A percentile compares a stretch with the other conserved stretches of the same genome.
Conservation (phyloP, 2,113 vertebrate species). For the Chionomys nivalis region DNA sequence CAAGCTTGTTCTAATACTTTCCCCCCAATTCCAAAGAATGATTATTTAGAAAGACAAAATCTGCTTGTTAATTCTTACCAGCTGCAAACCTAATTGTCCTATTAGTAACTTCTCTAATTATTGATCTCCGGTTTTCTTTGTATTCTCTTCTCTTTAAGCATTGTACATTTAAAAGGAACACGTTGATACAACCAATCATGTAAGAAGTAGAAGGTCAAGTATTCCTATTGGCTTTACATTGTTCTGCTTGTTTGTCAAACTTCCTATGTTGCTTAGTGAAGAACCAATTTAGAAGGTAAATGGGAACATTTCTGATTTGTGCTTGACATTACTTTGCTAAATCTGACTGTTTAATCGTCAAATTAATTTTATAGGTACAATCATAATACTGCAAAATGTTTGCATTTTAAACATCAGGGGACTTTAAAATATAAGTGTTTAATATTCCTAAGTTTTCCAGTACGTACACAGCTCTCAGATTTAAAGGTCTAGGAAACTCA, state of each 20-base stretch:
- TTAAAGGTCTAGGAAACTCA: slow-evolving; percentile 53
- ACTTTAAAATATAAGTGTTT: slow-evolving; percentile 63
- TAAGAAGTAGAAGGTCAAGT: background rate
- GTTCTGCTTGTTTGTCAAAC: background rate
- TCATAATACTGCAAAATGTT: slow-evolving; percentile 29
- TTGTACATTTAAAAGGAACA: background rate
- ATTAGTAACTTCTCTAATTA: slow-evolving; percentile 20
- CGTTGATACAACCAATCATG: background rate
- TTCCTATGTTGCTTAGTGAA: slow-evolving; percentile 50
- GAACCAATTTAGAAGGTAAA: slow-evolving; percentile 53
- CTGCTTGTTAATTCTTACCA: background rate
- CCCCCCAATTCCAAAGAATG: background rate
- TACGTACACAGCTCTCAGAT: slow-evolving; percentile 36
- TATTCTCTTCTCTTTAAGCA: background rate
- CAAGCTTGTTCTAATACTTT: background rate
- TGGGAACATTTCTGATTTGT: slow-evolving; percentile 64
- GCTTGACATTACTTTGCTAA: slow-evolving; percentile 54
- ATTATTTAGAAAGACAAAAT: slow-evolving; percentile 47
- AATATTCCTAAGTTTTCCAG: background rate
- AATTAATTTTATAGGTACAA: slow-evolving; percentile 68
- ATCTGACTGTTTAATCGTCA: slow-evolving; percentile 62
- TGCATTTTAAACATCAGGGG: slow-evolving; percentile 61
- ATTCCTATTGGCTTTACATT: background rate
- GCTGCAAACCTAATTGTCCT: slow-evolving; percentile 25
- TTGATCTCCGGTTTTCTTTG: slow-evolving; percentile 25